Evolutionary conservation across 2,888 invertebrate genomes (phyloP).

Genomic region (Cryptus viduatorius): DNA sequence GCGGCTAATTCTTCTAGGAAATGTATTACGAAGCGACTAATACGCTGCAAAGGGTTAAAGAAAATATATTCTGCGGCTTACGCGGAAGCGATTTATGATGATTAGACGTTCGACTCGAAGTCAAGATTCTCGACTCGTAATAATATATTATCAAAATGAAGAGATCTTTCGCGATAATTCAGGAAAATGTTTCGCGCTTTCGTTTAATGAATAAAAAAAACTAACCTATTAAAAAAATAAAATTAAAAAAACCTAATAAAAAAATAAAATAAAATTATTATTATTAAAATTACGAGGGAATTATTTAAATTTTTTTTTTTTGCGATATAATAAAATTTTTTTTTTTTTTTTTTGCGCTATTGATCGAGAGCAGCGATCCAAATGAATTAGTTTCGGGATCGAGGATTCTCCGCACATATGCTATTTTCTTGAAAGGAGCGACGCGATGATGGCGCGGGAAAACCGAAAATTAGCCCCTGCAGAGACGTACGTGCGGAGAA

Average conservation of each 20-base stretch:
- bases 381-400: conserved; percentile 14
- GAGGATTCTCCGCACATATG: neutral
- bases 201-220: neutral
- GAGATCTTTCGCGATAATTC: conserved; percentile 26
- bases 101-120: conserved; percentile 78
- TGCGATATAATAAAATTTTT: conserved; percentile 26
- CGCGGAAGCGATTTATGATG: conserved; percentile 83
- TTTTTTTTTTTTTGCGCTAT: conserved; percentile 49
- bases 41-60: conserved; percentile 22
- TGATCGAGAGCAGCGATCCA: conserved; percentile 28
- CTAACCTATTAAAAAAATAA: neutral
- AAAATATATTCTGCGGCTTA: conserved; percentile 79
- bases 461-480: conserved; percentile 83
- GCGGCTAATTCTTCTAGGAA: conserved; percentile 61
- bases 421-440: conserved; percentile 54
- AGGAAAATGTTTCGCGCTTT: conserved; percentile 35
- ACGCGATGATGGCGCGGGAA: conserved; percentile 78
- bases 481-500: conserved; percentile 71
- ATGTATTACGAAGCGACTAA: conserved; percentile 44
- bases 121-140: conserved; percentile 40
- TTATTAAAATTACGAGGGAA: no score
- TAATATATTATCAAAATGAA: conserved; percentile 54
- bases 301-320: no score
- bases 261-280: no score
- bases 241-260: no score